Conservation (phyloP, 2,113 vertebrate species). For the Miniopterus natalensis region DNA sequence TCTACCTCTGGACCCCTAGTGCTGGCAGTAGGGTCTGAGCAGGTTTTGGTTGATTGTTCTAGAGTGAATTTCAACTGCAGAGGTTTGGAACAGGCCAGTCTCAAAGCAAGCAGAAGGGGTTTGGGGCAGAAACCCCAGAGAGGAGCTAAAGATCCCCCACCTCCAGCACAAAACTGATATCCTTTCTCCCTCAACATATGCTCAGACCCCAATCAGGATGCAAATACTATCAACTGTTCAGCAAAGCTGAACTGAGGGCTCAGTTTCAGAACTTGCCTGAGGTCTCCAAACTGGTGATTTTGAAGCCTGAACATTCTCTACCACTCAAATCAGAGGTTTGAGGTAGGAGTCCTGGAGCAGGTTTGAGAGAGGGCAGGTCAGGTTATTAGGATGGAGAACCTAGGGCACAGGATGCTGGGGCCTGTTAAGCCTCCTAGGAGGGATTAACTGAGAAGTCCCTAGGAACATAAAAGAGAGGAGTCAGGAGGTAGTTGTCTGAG, state of each 20-base stretch:
- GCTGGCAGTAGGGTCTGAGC: constrained; percentile 28
- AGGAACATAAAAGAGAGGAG: not conserved
- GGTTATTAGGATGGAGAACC: constrained; percentile 4
- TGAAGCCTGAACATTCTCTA: constrained; percentile 28
- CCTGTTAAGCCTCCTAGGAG: constrained; percentile 27
- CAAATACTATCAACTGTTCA: not conserved
- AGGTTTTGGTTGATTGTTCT: constrained; percentile 17
- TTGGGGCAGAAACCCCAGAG: not conserved
- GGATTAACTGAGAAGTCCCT: constrained; percentile 44
- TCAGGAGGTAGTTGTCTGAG: constrained; percentile 3
- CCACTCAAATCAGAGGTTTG: constrained; percentile 30
- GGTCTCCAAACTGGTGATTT: constrained; percentile 51
- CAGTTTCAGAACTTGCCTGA: constrained; percentile 57
- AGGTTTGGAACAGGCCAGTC: not conserved
- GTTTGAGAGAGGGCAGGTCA: constrained; percentile 3
- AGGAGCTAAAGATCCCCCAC: constrained; percentile 22
- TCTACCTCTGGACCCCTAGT: not conserved
- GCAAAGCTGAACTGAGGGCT: constrained; percentile 46
- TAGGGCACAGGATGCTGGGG: not conserved
- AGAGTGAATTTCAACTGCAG: not conserved
- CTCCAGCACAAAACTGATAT: not conserved
- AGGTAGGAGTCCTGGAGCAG: constrained; percentile 3
- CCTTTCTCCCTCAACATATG: not conserved
- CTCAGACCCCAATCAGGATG: not conserved
- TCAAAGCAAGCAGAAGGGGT: constrained; percentile 2